A percentile compares a stretch with the other conserved stretches of the same genome.
Conservation (phyloP, 2,888 invertebrate genomes). For the Trachelus troglodyta region DNA sequence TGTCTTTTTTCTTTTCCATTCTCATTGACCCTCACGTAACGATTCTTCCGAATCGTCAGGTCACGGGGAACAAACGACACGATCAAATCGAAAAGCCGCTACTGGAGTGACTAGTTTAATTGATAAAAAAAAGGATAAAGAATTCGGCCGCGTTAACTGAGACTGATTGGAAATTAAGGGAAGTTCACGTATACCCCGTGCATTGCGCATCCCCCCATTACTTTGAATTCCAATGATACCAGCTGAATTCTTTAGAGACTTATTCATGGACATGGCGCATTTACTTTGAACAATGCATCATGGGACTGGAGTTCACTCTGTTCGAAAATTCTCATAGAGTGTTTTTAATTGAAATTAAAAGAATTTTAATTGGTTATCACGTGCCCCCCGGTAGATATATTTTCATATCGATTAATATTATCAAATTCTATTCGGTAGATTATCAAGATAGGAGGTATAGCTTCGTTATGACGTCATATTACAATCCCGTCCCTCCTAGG, state of each 20-base stretch:
- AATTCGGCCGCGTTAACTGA: constrained; percentile 6
- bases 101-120: constrained; percentile 2
- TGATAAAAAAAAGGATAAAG: background rate
- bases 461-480: background rate
- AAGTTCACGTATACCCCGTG: background rate
- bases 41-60: constrained; percentile 5
- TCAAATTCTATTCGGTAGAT: background rate
- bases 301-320: background rate
- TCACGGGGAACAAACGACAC: background rate
- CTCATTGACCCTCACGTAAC: background rate
- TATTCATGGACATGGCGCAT: background rate
- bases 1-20: background rate
- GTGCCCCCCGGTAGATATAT: background rate
- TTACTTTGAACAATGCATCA: background rate
- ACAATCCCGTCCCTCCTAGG: background rate
- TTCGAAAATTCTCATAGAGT: background rate
- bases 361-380: background rate
- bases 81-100: constrained; percentile 8
- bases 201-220: background rate
- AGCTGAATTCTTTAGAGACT: background rate
- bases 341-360: background rate
- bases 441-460: background rate
- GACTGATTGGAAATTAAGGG: constrained; percentile 10
- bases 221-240: background rate
- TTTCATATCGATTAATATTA: background rate